These are phyloP conservation scores for Pristionchus exspectatus DNA, from an alignment of 2,888 invertebrate species.

Conservation along the genomic window DNA sequence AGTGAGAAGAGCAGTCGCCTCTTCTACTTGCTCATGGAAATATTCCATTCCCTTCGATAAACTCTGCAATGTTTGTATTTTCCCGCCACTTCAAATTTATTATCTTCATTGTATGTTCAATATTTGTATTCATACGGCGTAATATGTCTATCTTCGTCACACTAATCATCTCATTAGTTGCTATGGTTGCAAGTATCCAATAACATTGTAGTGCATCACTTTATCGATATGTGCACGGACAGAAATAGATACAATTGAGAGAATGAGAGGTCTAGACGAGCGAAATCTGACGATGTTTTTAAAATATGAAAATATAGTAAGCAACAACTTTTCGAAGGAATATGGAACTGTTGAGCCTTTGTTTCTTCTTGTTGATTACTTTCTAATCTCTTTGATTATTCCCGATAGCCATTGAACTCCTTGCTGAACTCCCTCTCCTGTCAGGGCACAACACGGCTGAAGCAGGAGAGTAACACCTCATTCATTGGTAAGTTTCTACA, in stretches of 20 bases:
- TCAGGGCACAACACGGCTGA: constrained; percentile 89
- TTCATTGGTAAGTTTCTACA: neutral
- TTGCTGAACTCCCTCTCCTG: constrained; percentile 89
- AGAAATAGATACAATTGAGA: constrained; percentile 10
- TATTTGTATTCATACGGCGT: neutral
- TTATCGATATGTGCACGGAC: constrained; percentile 43
- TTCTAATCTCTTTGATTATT: constrained; percentile 34
- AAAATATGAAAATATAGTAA: neutral
- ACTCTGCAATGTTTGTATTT: constrained; percentile 16
- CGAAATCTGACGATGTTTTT: neutral
- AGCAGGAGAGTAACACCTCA: neutral
- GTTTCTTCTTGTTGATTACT: neutral
- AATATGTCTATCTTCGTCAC: neutral
- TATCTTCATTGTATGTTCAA: neutral
- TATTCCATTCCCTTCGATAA: constrained; percentile 36
- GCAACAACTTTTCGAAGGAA: neutral
- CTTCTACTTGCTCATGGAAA: constrained; percentile 68
- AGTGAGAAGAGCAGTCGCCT: constrained; percentile 72
- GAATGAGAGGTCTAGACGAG: neutral
- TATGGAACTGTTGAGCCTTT: neutral
- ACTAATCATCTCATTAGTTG: neutral
- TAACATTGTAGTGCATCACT: constrained; percentile 34
- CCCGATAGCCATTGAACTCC: constrained; percentile 78
- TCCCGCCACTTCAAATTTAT: no score
- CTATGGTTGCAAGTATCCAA: neutral